Percentiles rank a stretch among this genome's conserved stretches.
Conservation (phyloP, 2,888 invertebrate species). For the Suillia variegata region DNA sequence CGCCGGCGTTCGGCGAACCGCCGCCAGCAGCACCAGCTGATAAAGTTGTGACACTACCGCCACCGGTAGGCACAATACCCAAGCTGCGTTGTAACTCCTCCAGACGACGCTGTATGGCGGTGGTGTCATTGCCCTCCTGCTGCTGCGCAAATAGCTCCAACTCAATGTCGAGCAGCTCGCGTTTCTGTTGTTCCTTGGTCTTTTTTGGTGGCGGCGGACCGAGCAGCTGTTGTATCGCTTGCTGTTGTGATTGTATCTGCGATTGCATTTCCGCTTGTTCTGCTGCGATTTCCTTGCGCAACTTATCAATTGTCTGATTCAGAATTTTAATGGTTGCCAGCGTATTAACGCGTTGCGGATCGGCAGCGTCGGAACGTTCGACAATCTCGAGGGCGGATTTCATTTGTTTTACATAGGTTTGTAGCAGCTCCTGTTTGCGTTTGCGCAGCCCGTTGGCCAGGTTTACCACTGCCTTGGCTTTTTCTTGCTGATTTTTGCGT, state of each 20-base stretch:
- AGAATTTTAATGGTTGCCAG: conserved; percentile 81
- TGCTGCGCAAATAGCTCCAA: conserved; percentile 88
- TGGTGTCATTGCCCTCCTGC: conserved; percentile 83
- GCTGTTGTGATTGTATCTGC: conserved; percentile 52
- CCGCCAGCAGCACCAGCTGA: conserved; percentile 25
- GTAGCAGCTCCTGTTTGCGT: conserved; percentile 83
- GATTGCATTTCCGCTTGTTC: conserved; percentile 60
- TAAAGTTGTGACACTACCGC: too few species aligned
- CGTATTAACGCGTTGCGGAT: conserved; percentile 76
- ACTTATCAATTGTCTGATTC: conserved; percentile 78
- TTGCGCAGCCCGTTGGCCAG: conserved; percentile 81
- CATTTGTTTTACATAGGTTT: conserved; percentile 88
- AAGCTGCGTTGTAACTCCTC: conserved; percentile 69
- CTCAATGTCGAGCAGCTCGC: conserved; percentile 89
- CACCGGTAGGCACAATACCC: conserved; percentile 38
- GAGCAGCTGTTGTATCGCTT: conserved; percentile 15
- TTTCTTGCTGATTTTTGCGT: conserved; percentile 76
- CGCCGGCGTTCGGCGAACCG: conserved; percentile 21
- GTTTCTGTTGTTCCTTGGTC: conserved; percentile 81
- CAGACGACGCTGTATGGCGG: conserved; percentile 78
- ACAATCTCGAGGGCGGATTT: conserved; percentile 80
- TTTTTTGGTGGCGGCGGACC: conserved; percentile 63
- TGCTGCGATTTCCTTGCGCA: conserved; percentile 58
- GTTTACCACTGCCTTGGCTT: conserved; percentile 75
- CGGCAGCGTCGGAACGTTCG: conserved; percentile 74